Evolutionary conservation across 2,888 invertebrate genomes (phyloP).

Genomic region (Drosophila parthenogenetica): DNA sequence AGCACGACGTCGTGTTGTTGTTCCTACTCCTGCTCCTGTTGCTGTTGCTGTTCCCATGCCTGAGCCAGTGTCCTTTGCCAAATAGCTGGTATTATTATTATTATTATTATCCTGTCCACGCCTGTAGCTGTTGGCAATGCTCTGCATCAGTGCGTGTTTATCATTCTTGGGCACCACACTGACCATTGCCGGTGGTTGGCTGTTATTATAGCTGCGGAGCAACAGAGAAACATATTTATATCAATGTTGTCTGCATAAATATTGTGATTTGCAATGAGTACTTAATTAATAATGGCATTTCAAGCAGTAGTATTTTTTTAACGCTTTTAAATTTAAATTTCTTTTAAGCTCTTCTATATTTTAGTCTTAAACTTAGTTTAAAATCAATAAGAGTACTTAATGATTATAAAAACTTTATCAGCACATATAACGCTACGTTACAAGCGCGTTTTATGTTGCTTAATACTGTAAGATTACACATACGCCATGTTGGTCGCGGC

Average conservation of each 20-base stretch:
- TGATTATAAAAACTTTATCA: conserved; percentile 40
- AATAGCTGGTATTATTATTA: conserved; percentile 16
- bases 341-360: not conserved
- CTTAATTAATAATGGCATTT: not conserved
- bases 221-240: not conserved
- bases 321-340: not conserved
- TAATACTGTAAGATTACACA: conserved; percentile 61
- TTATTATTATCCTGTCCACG: conserved; percentile 44
- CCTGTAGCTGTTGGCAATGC: conserved; percentile 89
- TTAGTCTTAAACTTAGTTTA: conserved; percentile 2
- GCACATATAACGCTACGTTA: conserved; percentile 20
- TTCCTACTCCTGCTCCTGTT: conserved; percentile 63
- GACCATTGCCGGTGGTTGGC: conserved; percentile 53
- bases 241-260: not conserved
- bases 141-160: conserved; percentile 90
- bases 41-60: conserved; percentile 57
- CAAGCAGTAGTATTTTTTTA: not conserved
- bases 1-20: conserved; percentile 82
- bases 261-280: not conserved
- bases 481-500: conserved; percentile 57
- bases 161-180: conserved; percentile 86
- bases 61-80: not conserved
- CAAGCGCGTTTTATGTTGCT: not conserved
- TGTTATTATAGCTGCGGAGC: conserved; percentile 74
- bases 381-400: conserved; percentile 39